Percentiles rank a stretch among this genome's conserved stretches.
Conservation (phyloP, 2,888 invertebrate species). For the Periphyllus acericola region DNA sequence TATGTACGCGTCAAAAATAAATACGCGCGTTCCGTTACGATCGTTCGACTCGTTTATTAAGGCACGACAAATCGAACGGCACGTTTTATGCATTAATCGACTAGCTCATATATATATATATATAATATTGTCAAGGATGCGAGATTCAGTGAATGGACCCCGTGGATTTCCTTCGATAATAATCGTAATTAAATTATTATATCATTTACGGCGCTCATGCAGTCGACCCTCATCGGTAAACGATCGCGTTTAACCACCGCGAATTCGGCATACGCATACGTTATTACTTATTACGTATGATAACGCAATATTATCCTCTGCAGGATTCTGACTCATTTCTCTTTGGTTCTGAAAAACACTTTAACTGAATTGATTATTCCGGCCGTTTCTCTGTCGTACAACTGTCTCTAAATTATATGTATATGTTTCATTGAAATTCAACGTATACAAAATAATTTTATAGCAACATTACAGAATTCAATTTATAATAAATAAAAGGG, state of each 20-base stretch:
- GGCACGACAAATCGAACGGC: not conserved
- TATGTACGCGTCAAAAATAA: slow-evolving; percentile 20
- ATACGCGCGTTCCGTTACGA: not conserved
- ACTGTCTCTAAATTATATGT: too few species aligned
- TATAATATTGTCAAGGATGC: slow-evolving; percentile 30
- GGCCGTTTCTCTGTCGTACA: not conserved
- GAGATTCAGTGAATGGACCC: slow-evolving; percentile 39
- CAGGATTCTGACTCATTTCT: not conserved
- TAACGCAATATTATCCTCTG: not conserved
- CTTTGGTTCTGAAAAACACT: too few species aligned
- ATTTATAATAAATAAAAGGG: not conserved
- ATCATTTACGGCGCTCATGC: slow-evolving; percentile 5
- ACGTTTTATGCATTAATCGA: slow-evolving; percentile 26
- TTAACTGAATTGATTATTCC: not conserved
- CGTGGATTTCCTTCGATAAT: slow-evolving; percentile 21
- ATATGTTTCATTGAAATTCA: too few species aligned
- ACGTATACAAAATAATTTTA: not conserved
- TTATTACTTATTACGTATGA: not conserved
- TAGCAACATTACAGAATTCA: too few species aligned
- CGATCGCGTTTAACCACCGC: not conserved
- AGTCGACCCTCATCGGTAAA: slow-evolving; percentile 12
- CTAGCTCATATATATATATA: not conserved
- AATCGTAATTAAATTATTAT: slow-evolving; percentile 40
- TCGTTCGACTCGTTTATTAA: slow-evolving; percentile 16
- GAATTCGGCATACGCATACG: not conserved